Evolutionary conservation across 2,113 vertebrate genomes (phyloP).

Genomic region (Hyla sarda): DNA sequence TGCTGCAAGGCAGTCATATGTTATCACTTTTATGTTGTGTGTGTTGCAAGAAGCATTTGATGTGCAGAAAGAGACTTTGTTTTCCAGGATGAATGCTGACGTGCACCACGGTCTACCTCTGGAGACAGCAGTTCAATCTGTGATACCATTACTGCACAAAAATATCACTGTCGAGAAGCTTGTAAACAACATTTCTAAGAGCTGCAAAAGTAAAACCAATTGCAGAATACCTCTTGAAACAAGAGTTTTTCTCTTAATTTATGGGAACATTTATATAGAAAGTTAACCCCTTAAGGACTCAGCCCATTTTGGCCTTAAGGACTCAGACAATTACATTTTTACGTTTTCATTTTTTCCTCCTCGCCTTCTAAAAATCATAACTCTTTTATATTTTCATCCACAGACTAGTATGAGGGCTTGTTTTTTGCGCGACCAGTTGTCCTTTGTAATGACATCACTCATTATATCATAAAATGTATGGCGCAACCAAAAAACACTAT

Average conservation of each 20-base stretch:
- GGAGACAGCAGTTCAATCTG: background rate
- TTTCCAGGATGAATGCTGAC: background rate
- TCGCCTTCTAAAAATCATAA: too few relatives aligned
- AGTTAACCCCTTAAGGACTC: too few relatives aligned
- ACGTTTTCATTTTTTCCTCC: too few relatives aligned
- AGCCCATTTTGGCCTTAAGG: too few relatives aligned
- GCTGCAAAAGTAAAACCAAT: background rate
- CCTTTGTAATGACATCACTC: too few relatives aligned
- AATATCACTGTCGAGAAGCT: background rate
- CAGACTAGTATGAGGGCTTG: too few relatives aligned
- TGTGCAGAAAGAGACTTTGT: background rate
- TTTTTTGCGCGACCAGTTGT: too few relatives aligned
- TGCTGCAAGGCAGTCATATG: background rate
- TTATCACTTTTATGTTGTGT: background rate
- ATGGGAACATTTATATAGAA: background rate
- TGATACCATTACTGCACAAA: background rate
- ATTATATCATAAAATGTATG: too few relatives aligned
- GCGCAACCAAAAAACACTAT: too few relatives aligned
- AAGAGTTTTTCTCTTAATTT: background rate
- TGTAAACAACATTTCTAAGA: background rate
- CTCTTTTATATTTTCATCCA: too few relatives aligned
- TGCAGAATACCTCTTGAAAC: background rate
- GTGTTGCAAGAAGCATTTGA: background rate
- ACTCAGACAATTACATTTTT: too few relatives aligned
- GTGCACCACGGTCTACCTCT: background rate